Evolutionary conservation across 2,113 vertebrate species (phyloP), one percentile per base, ranked within the genome.

Genomic region (Equus quagga): DNA sequence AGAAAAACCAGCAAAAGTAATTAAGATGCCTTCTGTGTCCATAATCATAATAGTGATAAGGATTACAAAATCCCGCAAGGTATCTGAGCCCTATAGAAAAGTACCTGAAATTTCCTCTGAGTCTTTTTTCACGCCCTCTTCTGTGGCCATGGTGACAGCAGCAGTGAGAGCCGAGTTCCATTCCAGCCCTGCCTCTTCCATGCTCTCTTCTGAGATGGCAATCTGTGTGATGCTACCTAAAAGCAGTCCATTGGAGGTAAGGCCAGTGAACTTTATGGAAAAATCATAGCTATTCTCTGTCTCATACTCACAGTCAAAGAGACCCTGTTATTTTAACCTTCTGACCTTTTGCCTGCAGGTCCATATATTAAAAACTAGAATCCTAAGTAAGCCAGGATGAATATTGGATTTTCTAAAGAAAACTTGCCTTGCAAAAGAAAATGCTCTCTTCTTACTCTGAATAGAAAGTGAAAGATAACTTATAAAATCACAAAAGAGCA

Each of bases 91-190:
- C 28, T 26, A 65, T 0, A 62, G 56, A 33, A 78, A 84, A 72
- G 98, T 98, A 99, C 99, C 99, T 78, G 99, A 99, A 92, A 99
- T 99, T 94, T 99, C 99, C 31, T 99, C 99, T 0, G 97, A 98
- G 83, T 99, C 99, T 96, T 99, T 99, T 98, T 99, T 99, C 97
- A 98, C 73, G 69, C 99, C 98, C 64, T 99, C 99, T 54, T 99
- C 99, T 81, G 99, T 98, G 98, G 99, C 98, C 98, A 99, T 98
- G 70, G 99, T 98, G 94, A 98, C 98, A 51, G 99, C 98, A 33
- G 99, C 99, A 0, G 98, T 99, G 96, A 99, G 98, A 92, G 99
- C 98, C 0, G 99, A 98, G 97, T 99, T 99, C 99, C 99, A 99
- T 97, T 99, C 99, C 4, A 99, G 98, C 54, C 99, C 98, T 31